Evolutionary conservation across 2,113 vertebrate genomes (phyloP).

Genomic region (Rallus limicola): DNA sequence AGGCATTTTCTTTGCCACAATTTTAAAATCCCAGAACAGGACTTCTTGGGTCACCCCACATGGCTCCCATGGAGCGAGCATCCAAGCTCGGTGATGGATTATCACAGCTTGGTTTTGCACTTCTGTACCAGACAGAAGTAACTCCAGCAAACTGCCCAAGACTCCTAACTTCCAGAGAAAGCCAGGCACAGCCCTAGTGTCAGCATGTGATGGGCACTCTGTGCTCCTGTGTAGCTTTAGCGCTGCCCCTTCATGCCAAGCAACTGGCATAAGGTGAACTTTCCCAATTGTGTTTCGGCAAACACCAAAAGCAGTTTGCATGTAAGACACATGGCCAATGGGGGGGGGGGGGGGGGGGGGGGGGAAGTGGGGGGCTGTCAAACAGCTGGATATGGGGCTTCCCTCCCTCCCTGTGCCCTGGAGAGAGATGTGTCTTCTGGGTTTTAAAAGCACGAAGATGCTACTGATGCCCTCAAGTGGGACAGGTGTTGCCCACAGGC

Average conservation of each 20-base stretch:
- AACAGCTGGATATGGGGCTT: accelerated
- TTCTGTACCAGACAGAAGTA: neutral
- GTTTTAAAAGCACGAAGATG: neutral
- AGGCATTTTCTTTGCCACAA: neutral
- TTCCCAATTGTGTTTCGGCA: neutral
- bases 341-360: neutral
- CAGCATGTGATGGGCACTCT: too few relatives aligned
- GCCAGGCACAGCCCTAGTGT: accelerated
- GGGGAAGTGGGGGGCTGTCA: neutral
- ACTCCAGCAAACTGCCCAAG: neutral
- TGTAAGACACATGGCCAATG: neutral
- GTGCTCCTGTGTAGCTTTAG: neutral
- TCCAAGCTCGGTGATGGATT: accelerated
- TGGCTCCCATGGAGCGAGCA: accelerated
- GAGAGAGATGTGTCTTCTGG: neutral
- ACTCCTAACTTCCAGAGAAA: neutral
- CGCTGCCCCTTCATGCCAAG: neutral
- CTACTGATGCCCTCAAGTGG: neutral
- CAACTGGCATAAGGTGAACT: neutral
- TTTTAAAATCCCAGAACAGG: neutral
- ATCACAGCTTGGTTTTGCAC: neutral
- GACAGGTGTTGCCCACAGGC: neutral
- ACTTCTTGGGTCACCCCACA: neutral
- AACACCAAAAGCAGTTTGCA: neutral
- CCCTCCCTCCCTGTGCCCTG: accelerated